A percentile compares a stretch with the other conserved stretches of the same genome.
These are phyloP conservation scores for Botia almorhae DNA, from an alignment of 2,797 vertebrate genomes.

Conservation along the genomic window DNA sequence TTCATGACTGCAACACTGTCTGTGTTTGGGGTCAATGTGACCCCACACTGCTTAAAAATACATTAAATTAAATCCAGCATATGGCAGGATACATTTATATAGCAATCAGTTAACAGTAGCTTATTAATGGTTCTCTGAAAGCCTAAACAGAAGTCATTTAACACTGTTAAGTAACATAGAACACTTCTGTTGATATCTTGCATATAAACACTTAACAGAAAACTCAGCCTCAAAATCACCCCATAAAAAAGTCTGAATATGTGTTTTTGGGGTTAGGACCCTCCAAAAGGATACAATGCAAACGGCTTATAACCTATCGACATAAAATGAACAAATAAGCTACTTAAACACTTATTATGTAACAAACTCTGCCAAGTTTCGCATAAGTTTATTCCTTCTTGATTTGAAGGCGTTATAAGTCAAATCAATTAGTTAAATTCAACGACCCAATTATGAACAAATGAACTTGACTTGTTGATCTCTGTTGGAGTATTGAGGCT, in stretches of 20 bases:
- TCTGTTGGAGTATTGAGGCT: background rate
- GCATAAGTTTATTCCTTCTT: background rate
- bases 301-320: background rate
- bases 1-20: background rate
- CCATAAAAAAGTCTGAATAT: background rate
- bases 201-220: background rate
- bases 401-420: background rate
- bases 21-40: background rate
- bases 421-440: background rate
- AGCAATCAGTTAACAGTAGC: background rate
- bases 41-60: background rate
- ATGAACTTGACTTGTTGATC: background rate
- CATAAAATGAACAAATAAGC: background rate
- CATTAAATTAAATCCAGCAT: background rate
- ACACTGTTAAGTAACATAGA: background rate
- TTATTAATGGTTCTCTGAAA: background rate
- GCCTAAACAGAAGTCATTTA: background rate
- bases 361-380: background rate
- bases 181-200: background rate
- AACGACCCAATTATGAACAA: background rate
- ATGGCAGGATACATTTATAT: background rate
- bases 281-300: background rate
- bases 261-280: background rate
- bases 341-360: slow-evolving; percentile 1
- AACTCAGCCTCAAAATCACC: background rate